phyloP scores from a whole-genome alignment of 2,888 invertebrate genomes.

The Drosophila kokeensis region DNA sequence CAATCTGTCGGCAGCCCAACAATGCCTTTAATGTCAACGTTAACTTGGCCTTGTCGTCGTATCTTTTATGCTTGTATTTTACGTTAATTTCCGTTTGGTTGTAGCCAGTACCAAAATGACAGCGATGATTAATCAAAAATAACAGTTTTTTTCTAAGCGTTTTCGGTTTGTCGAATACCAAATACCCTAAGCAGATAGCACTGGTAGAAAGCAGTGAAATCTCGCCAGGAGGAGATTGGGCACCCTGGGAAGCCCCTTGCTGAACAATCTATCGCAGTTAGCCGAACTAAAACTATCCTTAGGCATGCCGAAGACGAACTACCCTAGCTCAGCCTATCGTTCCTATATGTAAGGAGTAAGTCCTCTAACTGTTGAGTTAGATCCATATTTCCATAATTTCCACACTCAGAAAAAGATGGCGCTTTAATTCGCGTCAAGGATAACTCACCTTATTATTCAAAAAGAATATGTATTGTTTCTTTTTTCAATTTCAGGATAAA shows the following conservation, averaged over 20 bases:
- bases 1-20: not conserved
- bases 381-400: not conserved
- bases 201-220: not conserved
- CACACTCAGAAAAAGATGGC: not conserved
- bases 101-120: constrained; percentile 24
- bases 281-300: not conserved
- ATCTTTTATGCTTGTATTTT: constrained; percentile 45
- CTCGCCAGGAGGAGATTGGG: not conserved
- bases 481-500: too few species aligned
- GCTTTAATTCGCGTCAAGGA: not conserved
- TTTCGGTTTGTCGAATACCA: not conserved
- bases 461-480: too few species aligned
- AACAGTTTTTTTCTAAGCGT: not conserved
- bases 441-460: too few species aligned
- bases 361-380: not conserved
- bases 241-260: not conserved
- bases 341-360: not conserved
- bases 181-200: constrained; percentile 8
- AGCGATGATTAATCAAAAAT: constrained; percentile 35
- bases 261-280: not conserved
- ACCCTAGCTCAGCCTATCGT: not conserved
- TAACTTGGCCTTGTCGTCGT: constrained; percentile 42
- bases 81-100: constrained; percentile 56
- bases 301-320: not conserved
- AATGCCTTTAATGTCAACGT: not conserved